Percentiles rank a stretch among this genome's conserved stretches.
phyloP scores from a whole-genome alignment of 1,140 invertebrate genomes.

The Periplaneta americana region DNA sequence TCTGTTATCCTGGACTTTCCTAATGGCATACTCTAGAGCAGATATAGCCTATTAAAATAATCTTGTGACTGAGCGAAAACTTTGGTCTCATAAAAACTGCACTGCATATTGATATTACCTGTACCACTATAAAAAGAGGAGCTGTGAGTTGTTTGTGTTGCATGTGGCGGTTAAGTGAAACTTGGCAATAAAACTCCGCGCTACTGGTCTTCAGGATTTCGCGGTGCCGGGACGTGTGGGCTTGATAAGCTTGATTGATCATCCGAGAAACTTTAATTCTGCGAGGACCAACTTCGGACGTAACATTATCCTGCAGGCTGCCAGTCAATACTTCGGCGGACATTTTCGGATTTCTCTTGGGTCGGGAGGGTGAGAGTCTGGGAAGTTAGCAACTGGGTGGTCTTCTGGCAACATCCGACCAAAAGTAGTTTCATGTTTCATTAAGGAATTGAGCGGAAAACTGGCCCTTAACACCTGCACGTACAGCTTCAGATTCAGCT shows the following conservation, averaged over 20 bases:
- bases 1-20: too few relatives aligned
- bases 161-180: neutral
- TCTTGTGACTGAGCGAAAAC: too few relatives aligned
- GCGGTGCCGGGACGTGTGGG: neutral
- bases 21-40: too few relatives aligned
- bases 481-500: too few relatives aligned
- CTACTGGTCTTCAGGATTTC: neutral
- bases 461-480: too few relatives aligned
- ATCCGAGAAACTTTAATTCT: neutral
- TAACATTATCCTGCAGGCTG: neutral
- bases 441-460: neutral
- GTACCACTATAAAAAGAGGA: too few relatives aligned
- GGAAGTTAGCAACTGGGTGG: neutral
- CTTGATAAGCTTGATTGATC: neutral
- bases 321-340: neutral
- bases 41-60: too few relatives aligned
- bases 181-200: neutral
- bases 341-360: neutral
- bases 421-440: neutral
- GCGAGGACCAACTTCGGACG: neutral
- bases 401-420: neutral
- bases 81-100: too few relatives aligned
- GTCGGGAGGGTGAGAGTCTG: neutral
- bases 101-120: too few relatives aligned
- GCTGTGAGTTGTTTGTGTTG: neutral